phyloP scores from a whole-genome alignment of 1,140 invertebrate genomes.

The Rhopalosiphum padi region DNA sequence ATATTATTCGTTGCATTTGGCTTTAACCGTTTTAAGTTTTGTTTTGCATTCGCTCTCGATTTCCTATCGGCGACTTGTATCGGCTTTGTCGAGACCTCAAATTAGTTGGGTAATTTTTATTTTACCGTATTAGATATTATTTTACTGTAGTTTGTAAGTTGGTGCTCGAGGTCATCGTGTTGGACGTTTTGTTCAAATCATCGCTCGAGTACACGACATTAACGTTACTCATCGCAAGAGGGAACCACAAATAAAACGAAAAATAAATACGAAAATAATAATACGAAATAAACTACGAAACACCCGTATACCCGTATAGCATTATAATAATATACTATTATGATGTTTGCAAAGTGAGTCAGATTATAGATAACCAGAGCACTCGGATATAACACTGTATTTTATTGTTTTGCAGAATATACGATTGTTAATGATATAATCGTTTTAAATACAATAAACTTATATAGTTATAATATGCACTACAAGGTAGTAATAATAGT shows the following conservation, averaged over 20 bases:
- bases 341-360: background rate
- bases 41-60: background rate
- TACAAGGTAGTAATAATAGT: background rate
- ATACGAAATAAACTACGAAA: background rate
- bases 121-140: background rate
- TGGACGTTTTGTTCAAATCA: background rate
- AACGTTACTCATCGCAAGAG: background rate
- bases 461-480: background rate
- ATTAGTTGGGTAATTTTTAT: background rate
- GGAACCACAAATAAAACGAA: background rate
- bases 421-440: background rate
- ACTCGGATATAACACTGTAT: background rate
- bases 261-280: background rate
- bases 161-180: background rate
- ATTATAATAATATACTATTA: background rate
- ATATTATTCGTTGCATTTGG: background rate
- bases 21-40: background rate
- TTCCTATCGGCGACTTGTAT: no score
- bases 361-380: conserved; percentile 15
- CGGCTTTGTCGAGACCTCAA: no score
- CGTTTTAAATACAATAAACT: background rate
- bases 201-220: background rate
- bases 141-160: background rate
- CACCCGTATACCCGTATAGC: background rate
- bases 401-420: conserved; percentile 4